Conservation (phyloP, 1,140 invertebrate genomes). For the Rhizoglyphus robini region DNA sequence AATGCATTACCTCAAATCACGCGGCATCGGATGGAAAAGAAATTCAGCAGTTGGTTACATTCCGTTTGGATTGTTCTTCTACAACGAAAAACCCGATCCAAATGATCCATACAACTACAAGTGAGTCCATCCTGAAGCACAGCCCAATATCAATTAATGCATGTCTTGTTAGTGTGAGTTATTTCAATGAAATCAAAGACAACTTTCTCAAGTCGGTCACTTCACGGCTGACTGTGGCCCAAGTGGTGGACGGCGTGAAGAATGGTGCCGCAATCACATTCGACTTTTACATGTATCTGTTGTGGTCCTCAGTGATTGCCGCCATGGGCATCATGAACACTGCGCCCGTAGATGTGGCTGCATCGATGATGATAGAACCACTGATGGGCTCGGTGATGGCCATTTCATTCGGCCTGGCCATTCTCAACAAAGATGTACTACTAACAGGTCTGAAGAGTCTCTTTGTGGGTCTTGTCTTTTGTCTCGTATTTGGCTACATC, state of each 20-base stretch:
- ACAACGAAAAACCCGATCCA: background rate
- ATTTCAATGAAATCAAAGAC: constrained; percentile 22
- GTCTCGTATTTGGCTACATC: constrained; percentile 44
- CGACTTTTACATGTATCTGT: constrained; percentile 55
- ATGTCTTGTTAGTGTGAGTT: background rate
- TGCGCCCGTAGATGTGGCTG: constrained; percentile 63
- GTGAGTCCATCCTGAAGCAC: background rate
- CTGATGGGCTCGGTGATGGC: constrained; percentile 64
- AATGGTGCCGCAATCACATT: constrained; percentile 60
- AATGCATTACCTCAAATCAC: constrained; percentile 21
- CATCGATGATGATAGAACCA: constrained; percentile 72
- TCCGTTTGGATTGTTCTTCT: constrained; percentile 19
- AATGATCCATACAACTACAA: background rate
- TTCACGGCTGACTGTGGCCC: constrained; percentile 61
- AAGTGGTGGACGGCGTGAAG: constrained; percentile 61
- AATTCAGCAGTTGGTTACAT: constrained; percentile 26
- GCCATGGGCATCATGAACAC: constrained; percentile 61
- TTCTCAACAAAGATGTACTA: constrained; percentile 51
- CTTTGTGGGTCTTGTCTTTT: constrained; percentile 51
- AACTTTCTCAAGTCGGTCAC: constrained; percentile 36
- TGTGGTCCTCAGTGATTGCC: constrained; percentile 36
- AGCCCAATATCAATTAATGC: too few species aligned
- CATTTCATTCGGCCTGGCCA: constrained; percentile 61
- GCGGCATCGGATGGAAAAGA: constrained; percentile 23
- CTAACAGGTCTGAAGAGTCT: constrained; percentile 50